Evolutionary conservation across 2,888 invertebrate species (phyloP), one percentile per base, ranked within the genome.

Genomic region (Baccha elongata): DNA sequence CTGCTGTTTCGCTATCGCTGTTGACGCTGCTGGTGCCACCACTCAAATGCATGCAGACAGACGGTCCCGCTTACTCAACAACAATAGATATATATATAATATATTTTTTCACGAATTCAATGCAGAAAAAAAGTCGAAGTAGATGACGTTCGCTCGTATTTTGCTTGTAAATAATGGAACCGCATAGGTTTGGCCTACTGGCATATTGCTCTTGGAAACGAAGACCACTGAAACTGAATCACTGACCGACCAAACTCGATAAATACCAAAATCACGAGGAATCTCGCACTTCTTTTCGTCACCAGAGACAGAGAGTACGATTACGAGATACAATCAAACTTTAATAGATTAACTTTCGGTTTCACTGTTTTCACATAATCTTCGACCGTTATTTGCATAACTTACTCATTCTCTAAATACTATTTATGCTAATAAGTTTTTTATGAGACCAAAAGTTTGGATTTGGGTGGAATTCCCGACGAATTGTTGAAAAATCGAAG

Each of bases 401-500:
- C 68, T 26, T 44, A 55, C 42, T 68, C 62, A 58, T 6, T 58
- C 23, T 23, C 8, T 23, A 32, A 32, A 62, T 46, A 69, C 23
- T 46, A 65, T 65, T 48, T 64, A 62, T 76, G 71, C 17, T 44
- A 76, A 75, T 50, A 40, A 29, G 19, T 15, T 29, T 26, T 35
- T 62, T 62, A 52, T 52, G 32, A 23, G 17, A 21, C 8, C n/a
- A n/a, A n/a, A n/a, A n/a, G n/a, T n/a, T n/a, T n/a, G n/a, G n/a
- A 5, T 13, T 50, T 26, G 53, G 26, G 2, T 60, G 40, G 17
- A 40, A 21, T 50, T 65, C 29, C 52, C 44, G 44, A 32, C 40
- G 55, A 72, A 46, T 26, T 44, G 29, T 64, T 26, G 68, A 73
- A 78, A 73, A 83, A 76, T 76, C 78, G 83, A 83, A 83, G 67